These are phyloP conservation scores for Boloria euphrosyne DNA, from an alignment of 2,888 invertebrate genomes.

Conservation along the genomic window DNA sequence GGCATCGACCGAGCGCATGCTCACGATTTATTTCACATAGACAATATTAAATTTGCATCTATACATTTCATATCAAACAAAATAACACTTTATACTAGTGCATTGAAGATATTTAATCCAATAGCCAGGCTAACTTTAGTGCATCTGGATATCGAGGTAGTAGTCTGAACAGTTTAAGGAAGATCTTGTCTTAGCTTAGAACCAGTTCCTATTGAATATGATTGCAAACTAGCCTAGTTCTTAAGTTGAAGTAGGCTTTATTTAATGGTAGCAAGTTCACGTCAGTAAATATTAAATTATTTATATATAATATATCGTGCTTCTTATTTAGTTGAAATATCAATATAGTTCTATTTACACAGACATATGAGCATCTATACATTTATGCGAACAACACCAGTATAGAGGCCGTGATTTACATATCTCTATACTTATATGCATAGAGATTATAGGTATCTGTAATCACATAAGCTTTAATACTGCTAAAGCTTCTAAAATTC, in stretches of 20 bases:
- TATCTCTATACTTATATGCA: too few species aligned
- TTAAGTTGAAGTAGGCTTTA: constrained; percentile 27
- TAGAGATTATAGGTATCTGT: too few species aligned
- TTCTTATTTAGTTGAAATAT: too few species aligned
- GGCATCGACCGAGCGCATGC: constrained; percentile 64
- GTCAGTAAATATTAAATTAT: constrained; percentile 7
- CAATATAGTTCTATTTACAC: too few species aligned
- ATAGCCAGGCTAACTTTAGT: constrained; percentile 9
- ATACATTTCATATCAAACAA: constrained; percentile 47
- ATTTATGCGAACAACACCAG: too few species aligned
- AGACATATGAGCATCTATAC: too few species aligned
- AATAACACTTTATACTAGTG: constrained; percentile 43
- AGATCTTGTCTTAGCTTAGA: constrained; percentile 67
- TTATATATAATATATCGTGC: not conserved
- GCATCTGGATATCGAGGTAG: constrained; percentile 36
- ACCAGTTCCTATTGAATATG: constrained; percentile 57
- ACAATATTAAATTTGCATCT: constrained; percentile 56
- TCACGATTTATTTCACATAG: constrained; percentile 71
- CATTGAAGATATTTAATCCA: constrained; percentile 32
- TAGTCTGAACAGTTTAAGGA: constrained; percentile 68
- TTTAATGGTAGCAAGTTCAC: constrained; percentile 33
- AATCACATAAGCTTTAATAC: too few species aligned
- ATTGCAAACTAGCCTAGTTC: constrained; percentile 45
- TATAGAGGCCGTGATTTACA: too few species aligned
- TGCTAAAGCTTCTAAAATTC: too few species aligned